Base-by-base conservation (phyloP, 2,797 vertebrate species). In the Dendrocincla fuliginosa region DNA sequence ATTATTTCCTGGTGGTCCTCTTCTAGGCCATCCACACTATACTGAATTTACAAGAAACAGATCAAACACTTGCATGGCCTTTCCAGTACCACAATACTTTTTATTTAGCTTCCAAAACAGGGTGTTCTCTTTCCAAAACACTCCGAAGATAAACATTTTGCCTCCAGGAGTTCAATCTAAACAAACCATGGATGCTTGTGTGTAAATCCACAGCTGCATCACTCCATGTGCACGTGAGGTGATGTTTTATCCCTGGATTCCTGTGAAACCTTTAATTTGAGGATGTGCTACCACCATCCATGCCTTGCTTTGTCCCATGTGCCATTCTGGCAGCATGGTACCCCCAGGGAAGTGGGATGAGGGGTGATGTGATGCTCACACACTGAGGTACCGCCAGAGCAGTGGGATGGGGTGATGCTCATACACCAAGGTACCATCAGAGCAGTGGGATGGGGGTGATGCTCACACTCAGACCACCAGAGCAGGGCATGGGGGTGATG, bases 201-300 rank as follows among this genome's bases (percentile, higher is more conserved):
- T 3, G 28, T 5, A 9, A 49, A 37, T 2, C 25, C 4, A 2
- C 65, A 42, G 61, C 57, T 6, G 23, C 22, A n/a, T 11, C 2
- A 3, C 65, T 27, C 37, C 13, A 1, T 1, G 28, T 3, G 37
- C 0, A 0, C 1, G 16, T 5, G 16, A 25, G 24, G 22, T 13
- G 27, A 15, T 6, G 25, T 22, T 68, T 87, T 11, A 20, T 1
- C 28, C 33, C 44, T 9, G 19, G 15, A 44, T 60, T 68, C 41
- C 49, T 16, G 10, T 0, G 3, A 37, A 53, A 44, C 25, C 13
- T 68, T 33, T 10, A 3, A 33, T 49, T 13, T 24, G 41, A 57
- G 44, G 27, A 3, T 4, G 22, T 4, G 20, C 44, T 19, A 6
- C 70, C 8, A 27, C 7, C 68, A 11, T 0, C 17, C 46, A 15